Conservation (phyloP, 2,797 vertebrate genomes). For the Atherinosoma microstoma region DNA sequence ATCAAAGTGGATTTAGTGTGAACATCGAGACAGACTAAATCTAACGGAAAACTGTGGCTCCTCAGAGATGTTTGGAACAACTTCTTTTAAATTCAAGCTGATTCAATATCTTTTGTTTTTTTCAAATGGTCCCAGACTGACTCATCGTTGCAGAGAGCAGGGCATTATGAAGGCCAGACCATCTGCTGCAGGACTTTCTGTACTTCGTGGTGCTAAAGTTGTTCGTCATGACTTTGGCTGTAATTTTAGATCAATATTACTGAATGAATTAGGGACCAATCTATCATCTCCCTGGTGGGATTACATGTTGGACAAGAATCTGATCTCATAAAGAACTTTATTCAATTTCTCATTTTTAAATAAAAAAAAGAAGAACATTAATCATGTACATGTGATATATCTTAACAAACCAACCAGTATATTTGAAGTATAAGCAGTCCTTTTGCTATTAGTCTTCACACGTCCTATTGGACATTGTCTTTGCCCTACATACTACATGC, state of each 20-base stretch:
- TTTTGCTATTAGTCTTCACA: background rate
- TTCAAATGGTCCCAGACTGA: slow-evolving; percentile 2
- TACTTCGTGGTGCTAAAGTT: slow-evolving; percentile 1
- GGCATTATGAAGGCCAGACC: slow-evolving; percentile 13
- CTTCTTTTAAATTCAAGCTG: background rate
- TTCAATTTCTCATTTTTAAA: background rate
- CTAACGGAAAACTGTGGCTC: background rate
- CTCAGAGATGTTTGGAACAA: slow-evolving; percentile 1
- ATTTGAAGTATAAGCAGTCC: background rate
- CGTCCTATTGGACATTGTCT: too few species aligned
- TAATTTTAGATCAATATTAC: slow-evolving; percentile 3
- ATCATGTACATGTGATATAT: background rate
- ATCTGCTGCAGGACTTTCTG: slow-evolving; percentile 7
- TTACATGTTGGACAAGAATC: background rate
- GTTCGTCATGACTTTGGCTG: slow-evolving; percentile 10
- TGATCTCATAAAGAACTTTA: background rate
- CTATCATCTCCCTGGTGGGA: slow-evolving; percentile 5
- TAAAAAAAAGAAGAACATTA: background rate
- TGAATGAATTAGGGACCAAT: slow-evolving; percentile 6
- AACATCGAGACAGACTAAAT: background rate
- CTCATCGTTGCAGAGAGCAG: slow-evolving; percentile 12
- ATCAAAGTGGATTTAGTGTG: slow-evolving; percentile 1
- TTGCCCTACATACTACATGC: background rate
- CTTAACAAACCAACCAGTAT: background rate
- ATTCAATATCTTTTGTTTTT: slow-evolving; percentile 6